phyloP scores from a whole-genome alignment of 2,797 vertebrate genomes.

The Dipus sagitta region DNA sequence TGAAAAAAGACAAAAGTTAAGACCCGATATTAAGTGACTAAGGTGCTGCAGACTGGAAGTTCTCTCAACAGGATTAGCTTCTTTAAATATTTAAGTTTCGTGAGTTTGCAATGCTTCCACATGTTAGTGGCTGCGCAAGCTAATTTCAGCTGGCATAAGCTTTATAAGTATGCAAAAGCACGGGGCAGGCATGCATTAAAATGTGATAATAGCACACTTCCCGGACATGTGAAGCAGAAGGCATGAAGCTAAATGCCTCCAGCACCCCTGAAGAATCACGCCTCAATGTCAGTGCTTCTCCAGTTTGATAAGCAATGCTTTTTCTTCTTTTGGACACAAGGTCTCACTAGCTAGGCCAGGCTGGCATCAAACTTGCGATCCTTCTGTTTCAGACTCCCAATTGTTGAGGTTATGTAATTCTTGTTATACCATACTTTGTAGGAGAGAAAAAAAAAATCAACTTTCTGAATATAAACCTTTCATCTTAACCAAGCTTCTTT shows the following conservation, averaged over 20 bases:
- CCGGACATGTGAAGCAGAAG: constrained; percentile 52
- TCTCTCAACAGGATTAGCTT: constrained; percentile 47
- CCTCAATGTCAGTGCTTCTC: constrained; percentile 32
- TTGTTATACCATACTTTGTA: constrained; percentile 1
- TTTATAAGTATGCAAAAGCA: constrained; percentile 65
- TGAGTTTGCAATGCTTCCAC: constrained; percentile 46
- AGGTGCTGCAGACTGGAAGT: constrained; percentile 57
- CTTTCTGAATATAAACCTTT: constrained; percentile 63
- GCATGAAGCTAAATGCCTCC: constrained; percentile 16
- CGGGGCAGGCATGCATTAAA: constrained; percentile 61
- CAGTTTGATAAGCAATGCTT: constrained; percentile 57
- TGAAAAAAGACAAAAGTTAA: constrained; percentile 41
- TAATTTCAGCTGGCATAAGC: constrained; percentile 62
- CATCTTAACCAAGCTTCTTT: constrained; percentile 29
- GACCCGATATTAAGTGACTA: constrained; percentile 58
- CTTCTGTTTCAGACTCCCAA: background rate
- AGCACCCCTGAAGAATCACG: background rate
- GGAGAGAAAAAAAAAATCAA: background rate
- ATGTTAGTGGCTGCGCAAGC: constrained; percentile 62
- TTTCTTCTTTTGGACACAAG: background rate
- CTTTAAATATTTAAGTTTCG: constrained; percentile 48
- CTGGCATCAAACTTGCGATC: background rate
- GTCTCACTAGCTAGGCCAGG: background rate
- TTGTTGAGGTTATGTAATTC: background rate
- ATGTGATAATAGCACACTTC: constrained; percentile 67